Percentiles rank a stretch among this genome's conserved stretches.
Evolutionary conservation across 2,113 vertebrate genomes (phyloP).

Genomic region (western clawed frog (Xenopus tropicalis)): UCB_Xtro_10.0 CM004450.2:103927501-103928000

Average conservation of each 20-base stretch:
- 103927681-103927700: too few species aligned
- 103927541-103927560: not conserved
- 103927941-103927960: not conserved
- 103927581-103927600: constrained; percentile 4
- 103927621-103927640: not conserved
- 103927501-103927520: not conserved
- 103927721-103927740: too few species aligned
- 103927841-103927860: constrained; percentile 54
- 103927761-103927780: too few species aligned
- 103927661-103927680: too few species aligned
- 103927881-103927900: constrained; percentile 48
- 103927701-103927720: too few species aligned
- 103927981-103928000: not conserved
- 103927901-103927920: constrained; percentile 49
- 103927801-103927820: too few species aligned
- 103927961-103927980: too few species aligned
- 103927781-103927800: too few species aligned
- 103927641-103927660: not conserved
- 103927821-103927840: constrained; percentile 6
- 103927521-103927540: not conserved
- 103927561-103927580: constrained; percentile 3
- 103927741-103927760: too few species aligned
- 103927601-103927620: not conserved
- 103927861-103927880: too few species aligned
- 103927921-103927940: not conserved